phyloP scores from a whole-genome alignment of 1,140 invertebrate genomes.

The Zaprionus kolodkinae region DNA sequence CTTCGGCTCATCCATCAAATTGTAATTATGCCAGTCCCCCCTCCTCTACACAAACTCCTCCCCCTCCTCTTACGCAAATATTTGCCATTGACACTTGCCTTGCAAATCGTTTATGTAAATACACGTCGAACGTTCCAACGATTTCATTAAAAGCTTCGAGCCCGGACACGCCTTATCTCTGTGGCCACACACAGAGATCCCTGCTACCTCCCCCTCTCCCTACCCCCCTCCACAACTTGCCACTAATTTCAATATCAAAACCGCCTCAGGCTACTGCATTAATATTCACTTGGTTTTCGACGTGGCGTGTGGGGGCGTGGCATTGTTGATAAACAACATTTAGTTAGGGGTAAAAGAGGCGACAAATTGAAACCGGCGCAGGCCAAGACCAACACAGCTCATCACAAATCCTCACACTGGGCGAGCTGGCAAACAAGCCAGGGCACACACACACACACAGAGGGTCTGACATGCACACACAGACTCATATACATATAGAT shows the following conservation, averaged over 20 bases:
- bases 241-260: constrained; percentile 79
- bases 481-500: background rate
- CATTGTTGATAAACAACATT: constrained; percentile 64
- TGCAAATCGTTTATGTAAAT: constrained; percentile 70
- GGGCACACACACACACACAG: constrained; percentile 30
- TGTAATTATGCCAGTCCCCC: constrained; percentile 55
- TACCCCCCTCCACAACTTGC: constrained; percentile 14
- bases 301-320: constrained; percentile 52
- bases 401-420: constrained; percentile 61
- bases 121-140: constrained; percentile 43
- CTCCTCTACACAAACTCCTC: background rate
- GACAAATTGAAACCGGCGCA: constrained; percentile 44
- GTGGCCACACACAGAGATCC: constrained; percentile 11
- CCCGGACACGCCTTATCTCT: constrained; percentile 56
- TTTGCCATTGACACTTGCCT: constrained; percentile 55
- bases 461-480: background rate
- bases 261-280: constrained; percentile 56
- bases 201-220: no score
- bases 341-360: constrained; percentile 37
- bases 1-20: constrained; percentile 55
- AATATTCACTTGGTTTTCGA: constrained; percentile 58
- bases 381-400: constrained; percentile 40
- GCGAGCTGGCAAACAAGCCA: constrained; percentile 12
- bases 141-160: constrained; percentile 65
- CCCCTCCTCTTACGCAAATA: constrained; percentile 41